Evolutionary conservation across 2,797 vertebrate genomes (phyloP), one percentile per base, ranked within the genome.

Genomic region (Cyprinella venusta): DNA sequence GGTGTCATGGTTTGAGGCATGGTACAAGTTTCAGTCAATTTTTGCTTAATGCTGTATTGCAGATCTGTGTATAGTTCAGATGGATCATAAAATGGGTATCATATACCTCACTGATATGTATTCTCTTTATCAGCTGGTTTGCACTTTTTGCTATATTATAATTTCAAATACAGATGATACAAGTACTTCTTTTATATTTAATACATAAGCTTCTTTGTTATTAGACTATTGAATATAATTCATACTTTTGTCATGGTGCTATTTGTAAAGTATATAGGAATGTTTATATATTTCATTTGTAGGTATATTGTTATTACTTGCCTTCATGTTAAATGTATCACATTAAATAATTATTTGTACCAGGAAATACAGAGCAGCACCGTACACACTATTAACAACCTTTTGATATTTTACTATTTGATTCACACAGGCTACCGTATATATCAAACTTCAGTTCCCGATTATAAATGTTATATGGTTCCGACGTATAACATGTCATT

Each of bases 91-190:
- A 42, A 64, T 78, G 33, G 65, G 13, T 56, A 79, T 70, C 89
- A 91, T 90, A 93, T 94, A 94, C 94, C 94, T 95, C 94, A 94
- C 52, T 72, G 72, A 81, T 65, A 42, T 81, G 64, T 87, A 61
- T 81, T 85, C 42, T 85, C 81, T 86, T 89, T 85, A 76, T 92
- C 83, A 88, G 89, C 86, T 92, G 89, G 87, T 94, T 95, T 95
- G 83, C 87, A 88, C 83, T 81, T 91, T 91, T 89, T 84, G 76
- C 77, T 80, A 70, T 90, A 74, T 90, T 74, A 65, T 67, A 78
- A 81, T 64, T 54, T 13, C 45, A 72, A 78, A 81, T 64, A 40
- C 36, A 48, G 33, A 70, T 80, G 83, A 87, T 83, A 83, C 81
- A 83, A 56, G 26, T 64, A 72, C 38, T 15, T 12, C 19, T 52